These are phyloP conservation scores for Halcyon chelicuti DNA, from an alignment of 2,797 vertebrate genomes.

Conservation along the genomic window DNA sequence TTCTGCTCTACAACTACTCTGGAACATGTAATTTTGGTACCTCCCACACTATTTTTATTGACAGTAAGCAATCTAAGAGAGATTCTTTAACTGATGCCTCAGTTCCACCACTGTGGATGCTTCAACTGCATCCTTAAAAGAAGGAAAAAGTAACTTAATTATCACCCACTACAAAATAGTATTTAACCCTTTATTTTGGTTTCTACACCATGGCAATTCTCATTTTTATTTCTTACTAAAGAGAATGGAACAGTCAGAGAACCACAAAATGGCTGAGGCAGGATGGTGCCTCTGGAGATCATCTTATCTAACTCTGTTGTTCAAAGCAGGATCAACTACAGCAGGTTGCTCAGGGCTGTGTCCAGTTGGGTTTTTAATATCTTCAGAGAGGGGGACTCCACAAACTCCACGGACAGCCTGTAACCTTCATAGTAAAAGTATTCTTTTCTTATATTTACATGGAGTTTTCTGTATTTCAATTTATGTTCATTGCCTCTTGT, in stretches of 20 bases:
- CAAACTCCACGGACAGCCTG: not conserved
- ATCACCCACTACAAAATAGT: not conserved
- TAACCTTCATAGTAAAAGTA: not conserved
- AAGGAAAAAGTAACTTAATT: not conserved
- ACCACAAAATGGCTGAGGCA: not conserved
- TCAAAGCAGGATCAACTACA: not conserved
- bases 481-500: not conserved
- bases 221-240: not conserved
- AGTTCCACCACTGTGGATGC: not conserved
- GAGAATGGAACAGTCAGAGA: not conserved
- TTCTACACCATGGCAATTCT: not conserved
- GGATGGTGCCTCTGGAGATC: not conserved
- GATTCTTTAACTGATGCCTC: not conserved
- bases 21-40: conserved; percentile 26
- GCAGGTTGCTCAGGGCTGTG: no score
- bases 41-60: conserved; percentile 22
- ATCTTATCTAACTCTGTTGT: not conserved
- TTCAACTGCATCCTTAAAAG: not conserved
- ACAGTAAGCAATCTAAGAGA: not conserved
- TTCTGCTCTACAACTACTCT: conserved; percentile 27
- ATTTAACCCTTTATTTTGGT: not conserved
- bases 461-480: not conserved
- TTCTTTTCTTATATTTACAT: not conserved
- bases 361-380: not conserved
- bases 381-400: not conserved